Percentiles rank a stretch among this genome's conserved stretches.
Evolutionary conservation across 2,113 vertebrate genomes (phyloP).

Genomic region (Erpornis zantholeuca): DNA sequence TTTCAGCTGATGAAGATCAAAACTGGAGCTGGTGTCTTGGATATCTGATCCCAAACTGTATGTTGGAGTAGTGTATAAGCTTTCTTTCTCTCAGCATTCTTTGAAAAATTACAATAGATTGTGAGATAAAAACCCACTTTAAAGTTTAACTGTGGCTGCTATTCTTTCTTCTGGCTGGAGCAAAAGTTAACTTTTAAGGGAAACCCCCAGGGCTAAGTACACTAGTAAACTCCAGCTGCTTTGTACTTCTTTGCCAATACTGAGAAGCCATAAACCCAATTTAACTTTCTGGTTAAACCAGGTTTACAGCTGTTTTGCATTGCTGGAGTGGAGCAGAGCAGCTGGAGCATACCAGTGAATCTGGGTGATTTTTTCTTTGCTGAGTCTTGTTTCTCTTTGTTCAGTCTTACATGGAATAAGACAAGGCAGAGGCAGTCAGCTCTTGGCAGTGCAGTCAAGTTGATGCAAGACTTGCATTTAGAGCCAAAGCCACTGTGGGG

Average conservation of each 20-base stretch:
- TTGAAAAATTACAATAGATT: not conserved
- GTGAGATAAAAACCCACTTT: not conserved
- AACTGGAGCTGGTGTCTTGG: not conserved
- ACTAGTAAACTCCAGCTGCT: slow-evolving; percentile 32
- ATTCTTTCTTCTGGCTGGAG: not conserved
- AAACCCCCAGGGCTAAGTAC: not conserved
- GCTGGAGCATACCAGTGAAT: not conserved
- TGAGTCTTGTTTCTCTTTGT: not conserved
- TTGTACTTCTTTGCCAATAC: slow-evolving; percentile 36
- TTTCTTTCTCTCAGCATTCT: not conserved
- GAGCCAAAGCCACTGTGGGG: not conserved
- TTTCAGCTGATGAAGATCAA: not conserved
- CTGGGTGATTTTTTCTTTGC: not conserved
- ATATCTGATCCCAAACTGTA: not conserved
- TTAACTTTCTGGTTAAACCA: slow-evolving; percentile 42
- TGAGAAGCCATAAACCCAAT: slow-evolving; percentile 26
- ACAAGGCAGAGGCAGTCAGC: not conserved
- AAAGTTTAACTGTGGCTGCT: not conserved
- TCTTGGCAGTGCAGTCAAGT: not conserved
- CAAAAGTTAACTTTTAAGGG: not conserved
- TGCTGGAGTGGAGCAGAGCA: slow-evolving; percentile 19
- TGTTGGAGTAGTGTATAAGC: accelerated
- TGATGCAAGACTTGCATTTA: not conserved
- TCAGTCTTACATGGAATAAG: not conserved
- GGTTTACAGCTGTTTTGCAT: slow-evolving; percentile 49